Percentiles rank a stretch among this genome's conserved stretches.
Evolutionary conservation across 1,140 invertebrate genomes (phyloP).

Genomic region (Lepidurus apus): DNA sequence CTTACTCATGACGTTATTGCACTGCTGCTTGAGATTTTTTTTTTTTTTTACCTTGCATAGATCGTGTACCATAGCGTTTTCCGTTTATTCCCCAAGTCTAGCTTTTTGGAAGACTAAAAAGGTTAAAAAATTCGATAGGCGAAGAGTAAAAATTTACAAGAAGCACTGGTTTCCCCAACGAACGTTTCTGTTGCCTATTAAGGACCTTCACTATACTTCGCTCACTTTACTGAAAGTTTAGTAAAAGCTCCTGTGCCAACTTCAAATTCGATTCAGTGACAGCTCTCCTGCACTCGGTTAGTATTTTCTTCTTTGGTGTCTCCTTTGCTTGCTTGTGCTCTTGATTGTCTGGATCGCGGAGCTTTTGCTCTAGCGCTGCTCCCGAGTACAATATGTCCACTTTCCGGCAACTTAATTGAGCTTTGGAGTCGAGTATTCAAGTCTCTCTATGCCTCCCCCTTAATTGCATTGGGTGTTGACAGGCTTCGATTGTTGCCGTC

Average conservation of each 20-base stretch:
- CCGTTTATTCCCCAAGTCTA: background rate
- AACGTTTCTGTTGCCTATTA: background rate
- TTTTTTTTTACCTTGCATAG: background rate
- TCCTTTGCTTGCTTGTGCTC: background rate
- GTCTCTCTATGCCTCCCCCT: background rate
- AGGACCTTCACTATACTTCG: too few relatives aligned
- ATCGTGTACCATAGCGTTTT: background rate
- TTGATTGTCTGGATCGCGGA: background rate
- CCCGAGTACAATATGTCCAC: constrained; percentile 3
- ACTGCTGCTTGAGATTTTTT: background rate
- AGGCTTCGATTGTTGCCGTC: constrained; percentile 5
- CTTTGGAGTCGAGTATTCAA: constrained; percentile 7
- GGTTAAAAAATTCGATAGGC: background rate
- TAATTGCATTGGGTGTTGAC: constrained; percentile 15
- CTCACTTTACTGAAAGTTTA: background rate
- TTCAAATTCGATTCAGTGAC: background rate
- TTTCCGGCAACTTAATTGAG: constrained; percentile 4
- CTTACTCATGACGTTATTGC: background rate
- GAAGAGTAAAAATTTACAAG: background rate
- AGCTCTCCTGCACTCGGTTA: background rate
- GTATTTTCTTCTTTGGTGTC: background rate
- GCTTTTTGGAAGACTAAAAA: background rate
- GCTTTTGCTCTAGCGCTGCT: background rate
- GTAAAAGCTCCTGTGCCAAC: background rate
- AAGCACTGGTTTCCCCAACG: background rate